phyloP scores from a whole-genome alignment of 1,140 invertebrate genomes.

The Goniozus legneri region DNA sequence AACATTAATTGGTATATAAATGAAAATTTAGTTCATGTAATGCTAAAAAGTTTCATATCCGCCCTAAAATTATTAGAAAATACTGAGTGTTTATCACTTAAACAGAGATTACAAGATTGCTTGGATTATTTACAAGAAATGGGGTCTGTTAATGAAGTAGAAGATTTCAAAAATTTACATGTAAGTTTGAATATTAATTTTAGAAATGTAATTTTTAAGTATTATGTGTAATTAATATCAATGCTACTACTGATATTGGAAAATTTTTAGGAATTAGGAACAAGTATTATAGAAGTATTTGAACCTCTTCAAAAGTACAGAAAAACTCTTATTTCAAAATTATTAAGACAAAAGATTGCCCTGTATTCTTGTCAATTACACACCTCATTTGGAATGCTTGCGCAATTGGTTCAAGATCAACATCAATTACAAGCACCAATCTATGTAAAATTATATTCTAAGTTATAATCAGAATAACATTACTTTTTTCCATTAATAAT shows the following conservation, averaged over 20 bases:
- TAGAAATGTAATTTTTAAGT: too few species aligned
- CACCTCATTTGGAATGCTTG: slow-evolving; percentile 37
- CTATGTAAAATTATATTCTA: slow-evolving; percentile 36
- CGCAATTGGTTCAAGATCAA: slow-evolving; percentile 42
- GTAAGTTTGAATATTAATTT: slow-evolving; percentile 23
- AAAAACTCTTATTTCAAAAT: slow-evolving; percentile 36
- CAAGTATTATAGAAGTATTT: slow-evolving; percentile 41
- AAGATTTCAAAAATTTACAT: slow-evolving; percentile 50
- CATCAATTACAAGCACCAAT: slow-evolving; percentile 39
- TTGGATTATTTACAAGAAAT: slow-evolving; percentile 45
- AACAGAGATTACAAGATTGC: slow-evolving; percentile 42
- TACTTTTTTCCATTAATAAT: slow-evolving; percentile 2
- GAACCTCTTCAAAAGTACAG: slow-evolving; percentile 37
- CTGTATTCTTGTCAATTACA: slow-evolving; percentile 43
- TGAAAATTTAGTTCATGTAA: slow-evolving; percentile 17
- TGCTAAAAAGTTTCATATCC: slow-evolving; percentile 31
- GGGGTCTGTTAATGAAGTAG: slow-evolving; percentile 41
- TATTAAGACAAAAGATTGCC: slow-evolving; percentile 36
- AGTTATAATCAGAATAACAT: not conserved
- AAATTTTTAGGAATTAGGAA: slow-evolving; percentile 40
- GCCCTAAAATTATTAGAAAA: slow-evolving; percentile 40
- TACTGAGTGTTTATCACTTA: slow-evolving; percentile 39
- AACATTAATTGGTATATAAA: slow-evolving; percentile 8
- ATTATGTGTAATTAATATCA: too few species aligned
- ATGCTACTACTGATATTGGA: slow-evolving; percentile 6